A percentile compares a stretch with the other conserved stretches of the same genome.
Evolutionary conservation across 2,888 invertebrate species (phyloP).

Genomic region (Meteorus colon): DNA sequence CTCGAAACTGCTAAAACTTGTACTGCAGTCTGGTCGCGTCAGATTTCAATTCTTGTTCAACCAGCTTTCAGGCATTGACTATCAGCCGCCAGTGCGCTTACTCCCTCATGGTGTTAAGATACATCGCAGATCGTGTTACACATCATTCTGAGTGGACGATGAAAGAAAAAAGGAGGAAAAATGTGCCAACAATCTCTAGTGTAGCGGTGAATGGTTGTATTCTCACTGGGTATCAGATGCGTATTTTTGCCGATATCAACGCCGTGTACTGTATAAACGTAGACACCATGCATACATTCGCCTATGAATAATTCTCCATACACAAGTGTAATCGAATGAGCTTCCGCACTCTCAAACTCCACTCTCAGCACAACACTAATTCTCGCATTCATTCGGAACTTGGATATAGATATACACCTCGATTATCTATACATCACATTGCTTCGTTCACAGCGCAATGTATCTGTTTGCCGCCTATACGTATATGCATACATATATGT

Average conservation of each 20-base stretch:
- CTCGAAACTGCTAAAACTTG: constrained; percentile 19
- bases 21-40: constrained; percentile 15
- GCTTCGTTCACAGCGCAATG: background rate
- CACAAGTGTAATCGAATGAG: constrained; percentile 13
- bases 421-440: background rate
- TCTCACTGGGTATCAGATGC: too few relatives aligned
- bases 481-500: background rate
- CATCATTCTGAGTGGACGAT: too few relatives aligned
- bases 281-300: background rate
- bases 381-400: background rate
- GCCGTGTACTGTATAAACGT: too few relatives aligned
- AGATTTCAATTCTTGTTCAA: constrained; percentile 39
- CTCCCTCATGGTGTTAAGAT: too few relatives aligned
- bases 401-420: background rate
- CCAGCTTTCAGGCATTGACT: constrained; percentile 13
- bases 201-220: too few relatives aligned
- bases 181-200: too few relatives aligned
- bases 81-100: too few relatives aligned
- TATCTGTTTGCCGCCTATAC: constrained; percentile 3
- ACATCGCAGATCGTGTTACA: too few relatives aligned
- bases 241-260: too few relatives aligned
- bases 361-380: background rate
- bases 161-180: too few relatives aligned
- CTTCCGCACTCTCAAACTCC: background rate
- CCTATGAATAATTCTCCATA: background rate